Conservation (phyloP, 2,797 vertebrate genomes). For the Myotis findleyi region DNA sequence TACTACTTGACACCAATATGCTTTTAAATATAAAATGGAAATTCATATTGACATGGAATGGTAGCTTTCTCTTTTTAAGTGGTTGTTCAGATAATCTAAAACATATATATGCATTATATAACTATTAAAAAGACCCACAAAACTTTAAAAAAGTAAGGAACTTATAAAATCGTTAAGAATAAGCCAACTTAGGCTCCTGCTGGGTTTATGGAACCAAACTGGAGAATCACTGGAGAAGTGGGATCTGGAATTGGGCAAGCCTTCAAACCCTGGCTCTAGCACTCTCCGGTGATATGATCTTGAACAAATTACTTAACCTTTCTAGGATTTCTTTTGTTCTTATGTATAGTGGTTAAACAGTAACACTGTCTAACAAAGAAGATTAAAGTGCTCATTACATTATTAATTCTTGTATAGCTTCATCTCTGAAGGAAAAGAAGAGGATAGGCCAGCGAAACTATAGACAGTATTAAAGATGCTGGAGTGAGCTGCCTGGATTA, state of each 20-base stretch:
- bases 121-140: not conserved
- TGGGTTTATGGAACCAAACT: not conserved
- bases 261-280: not conserved
- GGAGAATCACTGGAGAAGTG: not conserved
- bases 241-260: not conserved
- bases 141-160: not conserved
- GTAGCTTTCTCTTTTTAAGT: not conserved
- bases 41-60: not conserved
- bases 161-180: not conserved
- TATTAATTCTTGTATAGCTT: not conserved
- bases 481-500: not conserved
- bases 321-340: not conserved
- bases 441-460: not conserved
- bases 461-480: not conserved
- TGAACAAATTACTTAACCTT: not conserved
- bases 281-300: not conserved
- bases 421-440: not conserved
- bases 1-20: not conserved
- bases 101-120: not conserved
- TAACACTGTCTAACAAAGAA: not conserved
- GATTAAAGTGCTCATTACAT: not conserved
- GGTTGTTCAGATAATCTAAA: not conserved
- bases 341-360: not conserved
- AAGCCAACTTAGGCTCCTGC: not conserved
- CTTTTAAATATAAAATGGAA: not conserved